Base-by-base conservation (phyloP, 2,888 invertebrate species). In the Himalopsyche anomala region DNA sequence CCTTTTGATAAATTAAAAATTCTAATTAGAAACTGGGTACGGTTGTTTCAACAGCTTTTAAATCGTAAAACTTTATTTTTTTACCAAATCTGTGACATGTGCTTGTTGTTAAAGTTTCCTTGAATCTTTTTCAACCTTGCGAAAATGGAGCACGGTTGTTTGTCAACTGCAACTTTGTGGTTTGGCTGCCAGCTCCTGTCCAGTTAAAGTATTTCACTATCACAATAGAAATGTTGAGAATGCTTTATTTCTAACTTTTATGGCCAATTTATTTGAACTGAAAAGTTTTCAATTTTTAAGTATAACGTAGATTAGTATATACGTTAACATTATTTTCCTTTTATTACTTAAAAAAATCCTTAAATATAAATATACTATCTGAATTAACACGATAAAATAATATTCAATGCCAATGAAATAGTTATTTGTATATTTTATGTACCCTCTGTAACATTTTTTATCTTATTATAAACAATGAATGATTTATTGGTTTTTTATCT, bases 101-200 rank as follows among this genome's bases (percentile, higher is more conserved):
- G 9, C 8, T 62, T 6, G 19, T n/a, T 19, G 56, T 19, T 8
- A 4, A 19, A 62, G 28, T 62, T 19, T 62, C 62, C 62, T 62
- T 62, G 62, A 62, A 62, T 62, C 62, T 62, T 11, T 62, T n/a
- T 19, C n/a, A 62, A 62, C 62, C 62, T 62, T 62, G 62, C 3
- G 15, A 62, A 62, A 62, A 62, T 62, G 62, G 62, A 62, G 62
- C 62, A 62, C 62, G 62, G 62, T 19, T 62, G 11, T 19, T 19
- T 62, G 62, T 62, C 62, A 62, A 62, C 3, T 62, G 62, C 19
- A 62, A 62, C 19, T 62, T 62, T 62, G n/a, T 19, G 62, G 62
- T 62, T 19, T 62, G 19, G 19, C 19, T 62, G 19, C 19, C 62
- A 62, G 62, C 3, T 28, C 3, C 11, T 11, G 62, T 62, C 19